These are phyloP conservation scores for Gymnarchus niloticus DNA, from an alignment of 2,113 vertebrate genomes.

Conservation along the genomic window DNA sequence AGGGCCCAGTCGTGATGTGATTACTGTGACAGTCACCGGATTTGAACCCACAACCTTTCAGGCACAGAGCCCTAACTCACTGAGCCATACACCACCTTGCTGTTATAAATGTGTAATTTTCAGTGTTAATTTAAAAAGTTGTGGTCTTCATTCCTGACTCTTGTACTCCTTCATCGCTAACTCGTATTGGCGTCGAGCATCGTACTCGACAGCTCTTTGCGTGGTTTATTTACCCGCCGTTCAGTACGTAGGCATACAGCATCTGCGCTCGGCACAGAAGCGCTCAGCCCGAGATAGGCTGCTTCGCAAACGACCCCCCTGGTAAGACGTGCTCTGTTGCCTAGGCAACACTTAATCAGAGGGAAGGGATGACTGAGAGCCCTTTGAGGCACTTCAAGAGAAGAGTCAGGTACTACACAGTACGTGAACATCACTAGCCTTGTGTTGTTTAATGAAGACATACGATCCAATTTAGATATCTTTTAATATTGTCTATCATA, in stretches of 20 bases:
- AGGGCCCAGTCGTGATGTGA: too few species aligned
- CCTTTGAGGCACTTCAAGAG: slow-evolving; percentile 34
- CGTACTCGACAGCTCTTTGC: background rate
- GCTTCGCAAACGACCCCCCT: slow-evolving; percentile 25
- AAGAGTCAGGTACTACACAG: slow-evolving; percentile 32
- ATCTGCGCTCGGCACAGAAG: slow-evolving; percentile 2
- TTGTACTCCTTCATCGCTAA: background rate
- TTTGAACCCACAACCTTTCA: too few species aligned
- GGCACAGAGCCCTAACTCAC: too few species aligned
- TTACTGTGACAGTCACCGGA: too few species aligned
- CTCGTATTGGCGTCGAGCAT: background rate
- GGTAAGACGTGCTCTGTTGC: slow-evolving; percentile 41
- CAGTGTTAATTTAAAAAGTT: background rate
- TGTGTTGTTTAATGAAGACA: slow-evolving; percentile 14
- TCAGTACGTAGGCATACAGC: background rate
- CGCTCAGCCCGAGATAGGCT: slow-evolving; percentile 29
- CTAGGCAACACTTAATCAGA: slow-evolving; percentile 42
- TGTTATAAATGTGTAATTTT: background rate
- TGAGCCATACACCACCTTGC: too few species aligned
- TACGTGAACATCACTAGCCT: slow-evolving; percentile 11
- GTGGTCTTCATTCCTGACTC: background rate
- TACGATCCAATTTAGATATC: background rate
- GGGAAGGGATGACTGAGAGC: slow-evolving; percentile 41
- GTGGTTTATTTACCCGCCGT: slow-evolving; percentile 16
- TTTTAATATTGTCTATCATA: background rate